phyloP scores from a whole-genome alignment of 1,140 invertebrate species.

The Drosophila nigrodunni region DNA sequence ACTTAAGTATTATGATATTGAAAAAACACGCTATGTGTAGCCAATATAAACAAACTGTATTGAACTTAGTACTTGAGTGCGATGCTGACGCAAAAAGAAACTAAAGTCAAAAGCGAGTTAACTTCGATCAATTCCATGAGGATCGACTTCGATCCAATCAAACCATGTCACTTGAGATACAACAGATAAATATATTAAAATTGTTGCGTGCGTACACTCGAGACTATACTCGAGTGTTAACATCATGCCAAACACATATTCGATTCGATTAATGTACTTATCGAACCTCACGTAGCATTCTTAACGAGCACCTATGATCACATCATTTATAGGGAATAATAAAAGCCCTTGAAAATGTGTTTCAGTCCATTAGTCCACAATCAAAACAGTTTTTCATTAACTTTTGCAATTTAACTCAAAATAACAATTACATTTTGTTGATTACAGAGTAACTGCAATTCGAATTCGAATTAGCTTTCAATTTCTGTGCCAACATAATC shows the following conservation, averaged over 20 bases:
- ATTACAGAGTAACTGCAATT: conserved; percentile 18
- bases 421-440: background rate
- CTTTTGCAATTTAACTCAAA: too few species aligned
- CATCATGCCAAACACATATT: conserved; percentile 5
- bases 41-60: background rate
- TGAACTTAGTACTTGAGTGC: conserved; percentile 29
- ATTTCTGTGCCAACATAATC: conserved; percentile 1
- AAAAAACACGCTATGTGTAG: background rate
- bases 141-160: conserved; percentile 22
- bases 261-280: conserved; percentile 8
- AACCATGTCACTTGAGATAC: conserved; percentile 38
- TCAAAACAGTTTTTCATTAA: background rate
- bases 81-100: conserved; percentile 48
- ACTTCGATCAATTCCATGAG: conserved; percentile 12
- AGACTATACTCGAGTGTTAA: conserved; percentile 14
- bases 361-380: background rate
- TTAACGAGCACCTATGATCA: conserved; percentile 5
- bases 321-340: background rate
- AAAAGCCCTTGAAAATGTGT: background rate
- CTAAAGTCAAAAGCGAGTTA: conserved; percentile 26
- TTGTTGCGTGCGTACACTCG: conserved; percentile 17
- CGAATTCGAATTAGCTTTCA: background rate
- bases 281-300: conserved; percentile 24
- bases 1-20: conserved; percentile 15
- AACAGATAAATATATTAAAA: conserved; percentile 44